These are phyloP conservation scores for Narcine bancroftii DNA, from an alignment of 2,113 vertebrate genomes.

Conservation along the genomic window DNA sequence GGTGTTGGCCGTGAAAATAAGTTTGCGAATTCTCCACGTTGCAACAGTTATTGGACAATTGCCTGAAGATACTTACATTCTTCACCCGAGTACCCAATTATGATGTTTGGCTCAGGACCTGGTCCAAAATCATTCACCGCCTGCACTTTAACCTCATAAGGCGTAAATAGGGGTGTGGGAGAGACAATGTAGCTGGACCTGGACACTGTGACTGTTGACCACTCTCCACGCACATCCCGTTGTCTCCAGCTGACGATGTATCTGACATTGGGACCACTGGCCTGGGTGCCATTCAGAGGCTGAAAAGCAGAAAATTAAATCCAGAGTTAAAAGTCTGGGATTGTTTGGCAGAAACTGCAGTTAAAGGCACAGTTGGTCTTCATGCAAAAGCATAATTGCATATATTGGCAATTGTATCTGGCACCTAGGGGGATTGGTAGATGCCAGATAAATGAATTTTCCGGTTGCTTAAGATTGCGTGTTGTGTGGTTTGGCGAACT, in stretches of 20 bases:
- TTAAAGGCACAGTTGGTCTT: not conserved
- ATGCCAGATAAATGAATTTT: too few species aligned
- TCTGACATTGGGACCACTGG: constrained; percentile 73
- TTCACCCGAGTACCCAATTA: constrained; percentile 84
- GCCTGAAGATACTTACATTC: constrained; percentile 72
- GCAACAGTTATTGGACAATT: not conserved
- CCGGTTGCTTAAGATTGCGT: too few species aligned
- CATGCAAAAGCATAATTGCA: not conserved
- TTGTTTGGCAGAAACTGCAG: too few species aligned
- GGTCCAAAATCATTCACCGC: constrained; percentile 78
- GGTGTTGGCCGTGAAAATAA: not conserved
- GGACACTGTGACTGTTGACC: constrained; percentile 68
- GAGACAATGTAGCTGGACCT: constrained; percentile 61
- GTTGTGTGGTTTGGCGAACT: too few species aligned
- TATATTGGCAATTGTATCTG: too few species aligned
- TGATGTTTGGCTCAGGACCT: constrained; percentile 69
- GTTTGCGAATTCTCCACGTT: not conserved
- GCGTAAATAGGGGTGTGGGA: constrained; percentile 75
- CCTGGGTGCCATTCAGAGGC: constrained; percentile 70
- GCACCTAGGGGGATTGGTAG: too few species aligned
- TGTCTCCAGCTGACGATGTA: constrained; percentile 79
- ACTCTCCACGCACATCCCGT: constrained; percentile 64
- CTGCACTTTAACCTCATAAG: constrained; percentile 88
- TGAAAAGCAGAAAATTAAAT: constrained; percentile 46
- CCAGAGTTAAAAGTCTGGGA: not conserved